Base-by-base conservation (phyloP, 2,113 vertebrate species). In the Vicugna pacos region DNA sequence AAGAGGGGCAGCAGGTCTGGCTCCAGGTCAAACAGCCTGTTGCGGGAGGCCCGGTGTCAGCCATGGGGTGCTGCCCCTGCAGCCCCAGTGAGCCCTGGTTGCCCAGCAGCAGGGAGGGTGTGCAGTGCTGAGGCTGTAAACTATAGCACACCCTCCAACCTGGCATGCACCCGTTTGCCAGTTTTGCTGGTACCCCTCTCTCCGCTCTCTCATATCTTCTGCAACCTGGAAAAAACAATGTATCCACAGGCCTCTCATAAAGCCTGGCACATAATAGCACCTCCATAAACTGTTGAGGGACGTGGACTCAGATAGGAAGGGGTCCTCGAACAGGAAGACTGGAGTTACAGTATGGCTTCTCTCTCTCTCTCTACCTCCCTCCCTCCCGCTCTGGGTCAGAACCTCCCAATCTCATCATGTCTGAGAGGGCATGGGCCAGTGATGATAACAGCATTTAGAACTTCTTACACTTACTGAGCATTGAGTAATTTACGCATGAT, bases 1-100 rank as follows among this genome's bases (percentile, higher is more conserved):
- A 99, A 99, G 96, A 99, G 99, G 91, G 97, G 98, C 97, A 99
- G 98, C 64, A 99, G 98, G 42, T 98, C 98, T 22, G 99, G 99
- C 88, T 99, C 99, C 98, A 99, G 98, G 97, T 99, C 99, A 98
- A 99, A 99, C 89, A 99, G 98, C 97, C 99, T 99, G 97, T 50
- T 84, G 16, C 24, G 20, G 65, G 62, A 64, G 48, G 46, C 30
- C 77, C 46, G 16, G 22, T 2, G 54, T 95, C 62, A 91, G 86
- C 26, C 72, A 56, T 3, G 94, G 15, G 50, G 86, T 60, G 67
- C 94, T 16, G 50, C 17, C 76, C 76, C 76, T 79, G 20, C 52
- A 35, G 76, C 48, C 17, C 15, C 35, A 0, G 0, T 0, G 14
- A 42, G 46, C 67, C n/a, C 72, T 15, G 26, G 30, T 46, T 38